These are phyloP conservation scores for Cossypha dichroa DNA, from an alignment of 2,797 vertebrate genomes.

Conservation along the genomic window DNA sequence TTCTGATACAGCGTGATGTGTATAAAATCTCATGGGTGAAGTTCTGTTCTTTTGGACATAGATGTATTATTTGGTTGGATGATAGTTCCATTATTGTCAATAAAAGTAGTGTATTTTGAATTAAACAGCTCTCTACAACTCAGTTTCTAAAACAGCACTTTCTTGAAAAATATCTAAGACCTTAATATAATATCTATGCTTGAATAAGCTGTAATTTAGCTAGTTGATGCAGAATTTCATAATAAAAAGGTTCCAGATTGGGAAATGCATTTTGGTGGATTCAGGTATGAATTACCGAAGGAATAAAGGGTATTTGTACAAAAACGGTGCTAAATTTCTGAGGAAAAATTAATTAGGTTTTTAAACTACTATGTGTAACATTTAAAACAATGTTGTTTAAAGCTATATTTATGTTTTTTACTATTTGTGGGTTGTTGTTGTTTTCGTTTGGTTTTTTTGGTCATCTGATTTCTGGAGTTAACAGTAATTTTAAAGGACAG, in stretches of 20 bases:
- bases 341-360: not conserved
- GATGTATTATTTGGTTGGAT: not conserved
- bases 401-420: not conserved
- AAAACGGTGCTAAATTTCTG: not conserved
- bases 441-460: not conserved
- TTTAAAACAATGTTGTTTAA: not conserved
- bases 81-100: not conserved
- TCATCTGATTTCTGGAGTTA: not conserved
- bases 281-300: not conserved
- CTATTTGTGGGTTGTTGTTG: too few species aligned
- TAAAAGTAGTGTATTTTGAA: not conserved
- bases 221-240: not conserved
- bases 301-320: not conserved
- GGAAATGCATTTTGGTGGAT: not conserved
- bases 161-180: not conserved
- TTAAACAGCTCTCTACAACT: not conserved
- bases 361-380: not conserved
- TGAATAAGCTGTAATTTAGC: not conserved
- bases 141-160: not conserved
- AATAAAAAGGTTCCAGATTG: not conserved
- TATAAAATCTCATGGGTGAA: not conserved
- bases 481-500: not conserved
- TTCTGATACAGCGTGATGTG: not conserved
- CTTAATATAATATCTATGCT: not conserved
- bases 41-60: not conserved